Evolutionary conservation across 2,113 vertebrate genomes (phyloP).

Genomic region (Chinchilla lanigera): DNA sequence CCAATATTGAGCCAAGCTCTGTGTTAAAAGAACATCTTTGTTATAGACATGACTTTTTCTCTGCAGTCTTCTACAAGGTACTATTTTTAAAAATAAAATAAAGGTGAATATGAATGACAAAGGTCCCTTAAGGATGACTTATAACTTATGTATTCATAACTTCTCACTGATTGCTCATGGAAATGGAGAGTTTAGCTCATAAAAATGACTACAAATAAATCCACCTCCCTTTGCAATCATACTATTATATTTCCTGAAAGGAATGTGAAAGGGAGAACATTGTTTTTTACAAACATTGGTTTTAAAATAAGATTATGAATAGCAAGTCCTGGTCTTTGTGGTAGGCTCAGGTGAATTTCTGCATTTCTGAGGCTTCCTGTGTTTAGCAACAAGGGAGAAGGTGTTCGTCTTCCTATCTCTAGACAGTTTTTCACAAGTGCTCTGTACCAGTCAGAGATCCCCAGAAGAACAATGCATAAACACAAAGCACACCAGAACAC

Average conservation of each 20-base stretch:
- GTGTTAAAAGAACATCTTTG: neutral
- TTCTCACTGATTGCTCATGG: neutral
- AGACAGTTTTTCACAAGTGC: neutral
- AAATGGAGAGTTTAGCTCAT: neutral
- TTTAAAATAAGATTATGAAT: conserved; percentile 27
- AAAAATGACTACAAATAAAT: neutral
- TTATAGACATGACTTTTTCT: neutral
- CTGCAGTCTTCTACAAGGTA: neutral
- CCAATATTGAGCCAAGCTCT: neutral
- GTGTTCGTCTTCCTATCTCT: neutral
- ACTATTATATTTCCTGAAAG: neutral
- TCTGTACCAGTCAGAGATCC: neutral
- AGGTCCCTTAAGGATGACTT: neutral
- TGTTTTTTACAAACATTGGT: neutral
- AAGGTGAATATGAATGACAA: neutral
- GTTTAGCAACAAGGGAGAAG: neutral
- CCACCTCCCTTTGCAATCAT: neutral
- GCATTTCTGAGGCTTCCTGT: neutral
- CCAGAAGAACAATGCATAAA: neutral
- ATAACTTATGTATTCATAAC: neutral
- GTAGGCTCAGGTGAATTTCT: neutral
- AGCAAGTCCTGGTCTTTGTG: neutral
- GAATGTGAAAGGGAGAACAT: neutral
- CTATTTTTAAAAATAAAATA: neutral
- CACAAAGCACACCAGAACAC: neutral